Base-by-base conservation (phyloP, 2,888 invertebrate species). In the Pristionchus maxplancki region DNA sequence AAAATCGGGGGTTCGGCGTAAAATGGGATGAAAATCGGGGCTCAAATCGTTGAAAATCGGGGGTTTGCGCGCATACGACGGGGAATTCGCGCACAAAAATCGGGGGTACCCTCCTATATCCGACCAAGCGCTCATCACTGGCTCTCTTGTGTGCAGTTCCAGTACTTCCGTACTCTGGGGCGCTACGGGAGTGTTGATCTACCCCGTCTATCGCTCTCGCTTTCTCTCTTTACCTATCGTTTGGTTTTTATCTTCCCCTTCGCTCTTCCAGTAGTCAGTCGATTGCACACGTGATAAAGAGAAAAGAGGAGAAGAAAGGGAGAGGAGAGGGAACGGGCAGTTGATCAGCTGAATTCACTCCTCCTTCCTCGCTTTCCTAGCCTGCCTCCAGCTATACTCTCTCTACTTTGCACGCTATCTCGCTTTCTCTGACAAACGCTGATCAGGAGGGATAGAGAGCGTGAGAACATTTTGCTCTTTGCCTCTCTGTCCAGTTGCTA, bases 221-320 rank as follows among this genome's bases (percentile, higher is more conserved):
- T 78, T n/a, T 24, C 81, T 24, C 50, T 0, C 31, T 48, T 31
- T 50, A 31, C 24, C 82, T 53, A 53, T 37, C 31, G 8, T 20
- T 53, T 83, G 71, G 71, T 71, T 71, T 71, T 37, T 71, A 37
- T 71, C 71, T 71, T 37, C 71, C 28, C 48, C 28, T 2, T 48
- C 44, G 44, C 81, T 44, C 81, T 48, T 44, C 81, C 48, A 81
- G 81, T 81, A 44, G 50, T 44, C 50, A 40, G 31, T 81, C 48
- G n/a, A 44, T 28, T 48, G 81, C 81, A 71, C 82, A 83, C 82
- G 82, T 83, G 82, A 83, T 83, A 83, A 24, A 31, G 81, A 81
- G 50, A 44, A 81, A 15, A 48, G 81, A 48, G 81, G 48, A n/a
- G 81, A 81, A 37, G 50, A 48, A 31, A 3, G 20, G 48, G 82